These are phyloP conservation scores for Oriolus oriolus DNA, from an alignment of 2,113 vertebrate genomes.

Conservation along the genomic window DNA sequence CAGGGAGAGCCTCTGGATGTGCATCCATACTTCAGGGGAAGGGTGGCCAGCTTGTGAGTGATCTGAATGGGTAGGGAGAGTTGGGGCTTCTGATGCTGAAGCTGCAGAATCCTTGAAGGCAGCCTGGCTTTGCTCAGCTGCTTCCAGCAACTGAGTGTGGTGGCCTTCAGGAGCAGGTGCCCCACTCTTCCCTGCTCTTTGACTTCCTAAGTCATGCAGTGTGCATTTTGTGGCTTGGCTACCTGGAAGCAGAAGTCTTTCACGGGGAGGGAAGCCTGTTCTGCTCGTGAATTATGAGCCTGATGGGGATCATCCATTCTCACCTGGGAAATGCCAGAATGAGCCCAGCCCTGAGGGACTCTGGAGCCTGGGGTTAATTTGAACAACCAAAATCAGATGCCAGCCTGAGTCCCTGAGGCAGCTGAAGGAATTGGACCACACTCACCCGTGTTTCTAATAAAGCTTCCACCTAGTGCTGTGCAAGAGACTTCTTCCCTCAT, in stretches of 20 bases:
- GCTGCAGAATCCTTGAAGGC: not conserved
- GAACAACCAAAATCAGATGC: not conserved
- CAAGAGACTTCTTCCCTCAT: not conserved
- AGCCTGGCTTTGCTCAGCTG: not conserved
- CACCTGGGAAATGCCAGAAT: not conserved
- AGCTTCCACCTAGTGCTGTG: not conserved
- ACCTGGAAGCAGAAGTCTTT: not conserved
- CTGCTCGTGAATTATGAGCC: not conserved
- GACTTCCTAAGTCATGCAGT: not conserved
- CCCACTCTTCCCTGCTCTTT: not conserved
- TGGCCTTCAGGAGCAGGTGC: not conserved
- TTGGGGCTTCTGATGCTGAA: not conserved
- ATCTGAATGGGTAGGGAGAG: not conserved
- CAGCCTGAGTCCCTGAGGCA: not conserved
- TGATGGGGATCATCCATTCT: not conserved
- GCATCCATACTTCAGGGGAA: accelerated
- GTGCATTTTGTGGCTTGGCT: not conserved
- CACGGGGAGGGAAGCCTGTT: not conserved
- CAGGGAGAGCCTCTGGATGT: not conserved
- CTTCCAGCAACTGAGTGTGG: accelerated
- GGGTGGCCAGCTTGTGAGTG: not conserved
- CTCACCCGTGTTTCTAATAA: not conserved
- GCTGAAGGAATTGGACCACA: not conserved
- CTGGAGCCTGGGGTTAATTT: not conserved
- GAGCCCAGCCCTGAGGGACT: not conserved